phyloP scores from a whole-genome alignment of 2,888 invertebrate genomes.

The Conistra vaccinii region DNA sequence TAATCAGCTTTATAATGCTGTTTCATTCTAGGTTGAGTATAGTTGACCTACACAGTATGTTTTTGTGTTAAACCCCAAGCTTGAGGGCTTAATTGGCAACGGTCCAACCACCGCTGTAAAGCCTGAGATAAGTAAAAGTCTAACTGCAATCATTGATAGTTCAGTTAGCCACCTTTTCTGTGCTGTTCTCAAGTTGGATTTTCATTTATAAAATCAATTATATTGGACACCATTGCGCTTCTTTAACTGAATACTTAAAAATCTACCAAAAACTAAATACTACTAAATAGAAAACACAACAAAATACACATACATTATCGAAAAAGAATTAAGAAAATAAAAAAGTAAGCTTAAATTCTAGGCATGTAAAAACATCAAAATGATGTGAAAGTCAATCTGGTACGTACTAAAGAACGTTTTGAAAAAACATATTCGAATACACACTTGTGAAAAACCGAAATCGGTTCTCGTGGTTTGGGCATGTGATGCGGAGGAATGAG shows the following conservation, averaged over 20 bases:
- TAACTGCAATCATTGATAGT: neutral
- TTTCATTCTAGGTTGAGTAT: no score
- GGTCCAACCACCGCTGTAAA: no score
- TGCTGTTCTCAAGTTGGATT: neutral
- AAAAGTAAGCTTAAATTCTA: neutral
- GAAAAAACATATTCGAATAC: neutral
- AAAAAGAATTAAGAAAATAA: neutral
- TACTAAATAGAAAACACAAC: neutral
- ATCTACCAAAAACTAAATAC: neutral
- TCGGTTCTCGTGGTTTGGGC: no score
- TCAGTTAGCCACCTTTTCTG: neutral
- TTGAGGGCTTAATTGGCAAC: no score
- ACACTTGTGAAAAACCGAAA: neutral
- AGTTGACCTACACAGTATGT: neutral
- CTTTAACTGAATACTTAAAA: neutral
- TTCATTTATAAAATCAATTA: neutral
- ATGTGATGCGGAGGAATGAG: no score
- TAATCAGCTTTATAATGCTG: no score
- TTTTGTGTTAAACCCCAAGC: neutral
- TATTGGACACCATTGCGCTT: neutral
- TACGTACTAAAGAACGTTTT: neutral
- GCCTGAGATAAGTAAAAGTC: neutral
- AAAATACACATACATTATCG: neutral
- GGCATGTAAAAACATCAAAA: neutral
- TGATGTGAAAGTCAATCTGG: neutral